These are phyloP conservation scores for Leptopilina boulardi DNA, from an alignment of 1,140 invertebrate genomes.

Conservation along the genomic window DNA sequence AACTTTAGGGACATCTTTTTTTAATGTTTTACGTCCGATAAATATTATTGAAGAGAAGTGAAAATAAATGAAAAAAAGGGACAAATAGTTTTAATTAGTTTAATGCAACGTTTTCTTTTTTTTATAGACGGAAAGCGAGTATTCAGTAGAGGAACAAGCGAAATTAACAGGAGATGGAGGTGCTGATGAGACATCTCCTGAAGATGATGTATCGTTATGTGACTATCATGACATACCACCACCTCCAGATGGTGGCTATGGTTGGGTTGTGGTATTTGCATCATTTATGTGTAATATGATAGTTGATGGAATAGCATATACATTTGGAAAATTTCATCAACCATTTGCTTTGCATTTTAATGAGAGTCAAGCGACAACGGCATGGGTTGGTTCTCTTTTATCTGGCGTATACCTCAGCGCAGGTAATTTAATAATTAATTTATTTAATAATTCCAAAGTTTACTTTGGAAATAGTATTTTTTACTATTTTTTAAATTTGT, in stretches of 20 bases:
- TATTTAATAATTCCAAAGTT: too few relatives aligned
- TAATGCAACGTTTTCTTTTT: conserved; percentile 1
- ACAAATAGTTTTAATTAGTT: too few relatives aligned
- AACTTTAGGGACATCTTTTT: too few relatives aligned
- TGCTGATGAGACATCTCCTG: conserved; percentile 79
- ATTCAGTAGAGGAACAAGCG: conserved; percentile 86
- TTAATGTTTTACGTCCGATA: too few relatives aligned
- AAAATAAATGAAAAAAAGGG: too few relatives aligned
- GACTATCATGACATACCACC: conserved; percentile 87
- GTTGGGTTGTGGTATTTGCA: conserved; percentile 95
- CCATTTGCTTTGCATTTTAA: conserved; percentile 89
- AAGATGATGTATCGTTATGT: conserved; percentile 83
- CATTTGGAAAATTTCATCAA: conserved; percentile 92
- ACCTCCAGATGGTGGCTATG: conserved; percentile 91
- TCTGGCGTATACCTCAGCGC: conserved; percentile 95
- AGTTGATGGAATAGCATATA: conserved; percentile 97
- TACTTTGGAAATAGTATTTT: conserved; percentile 2
- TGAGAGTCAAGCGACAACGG: conserved; percentile 90
- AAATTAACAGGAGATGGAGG: conserved; percentile 79
- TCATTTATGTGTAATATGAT: conserved; percentile 99
- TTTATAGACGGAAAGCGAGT: conserved; percentile 90
- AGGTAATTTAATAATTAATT: conserved; percentile 78
- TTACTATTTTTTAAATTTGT: conserved; percentile 9
- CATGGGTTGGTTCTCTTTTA: conserved; percentile 95
- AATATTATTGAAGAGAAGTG: too few relatives aligned